phyloP scores from a whole-genome alignment of 1,140 invertebrate genomes.

The Penaeus japonicus region DNA sequence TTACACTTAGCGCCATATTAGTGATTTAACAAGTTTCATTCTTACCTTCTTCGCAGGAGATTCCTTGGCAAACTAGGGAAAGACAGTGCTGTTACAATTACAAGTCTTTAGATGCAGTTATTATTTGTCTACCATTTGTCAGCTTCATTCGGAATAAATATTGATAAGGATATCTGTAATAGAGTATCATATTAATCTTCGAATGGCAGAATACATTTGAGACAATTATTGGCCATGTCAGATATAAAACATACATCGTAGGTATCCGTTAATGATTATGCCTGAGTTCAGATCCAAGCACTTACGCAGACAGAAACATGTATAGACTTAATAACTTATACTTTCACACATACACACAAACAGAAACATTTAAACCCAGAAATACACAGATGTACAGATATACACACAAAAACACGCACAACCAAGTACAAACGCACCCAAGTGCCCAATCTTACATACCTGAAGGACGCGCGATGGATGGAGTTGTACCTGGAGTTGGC shows the following conservation, averaged over 20 bases:
- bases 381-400: neutral
- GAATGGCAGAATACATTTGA: too few relatives aligned
- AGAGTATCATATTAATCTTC: too few relatives aligned
- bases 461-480: neutral
- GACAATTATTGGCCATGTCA: too few relatives aligned
- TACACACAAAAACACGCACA: neutral
- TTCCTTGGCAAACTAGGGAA: conserved; percentile 4
- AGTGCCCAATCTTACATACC: neutral
- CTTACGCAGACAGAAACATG: neutral
- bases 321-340: neutral
- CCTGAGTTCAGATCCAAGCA: neutral
- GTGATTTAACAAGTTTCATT: too few relatives aligned
- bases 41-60: conserved; percentile 10
- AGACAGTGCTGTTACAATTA: neutral
- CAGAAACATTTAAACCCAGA: neutral
- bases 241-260: too few relatives aligned
- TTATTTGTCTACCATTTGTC: neutral
- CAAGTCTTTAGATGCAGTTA: neutral
- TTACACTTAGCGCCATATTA: too few relatives aligned
- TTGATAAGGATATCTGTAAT: too few relatives aligned
- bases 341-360: neutral
- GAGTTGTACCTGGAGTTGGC: conserved; percentile 27
- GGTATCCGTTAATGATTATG: too few relatives aligned
- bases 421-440: neutral
- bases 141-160: too few relatives aligned